Evolutionary conservation across 2,888 invertebrate genomes (phyloP).

Genomic region (Agapetus fuscipes): DNA sequence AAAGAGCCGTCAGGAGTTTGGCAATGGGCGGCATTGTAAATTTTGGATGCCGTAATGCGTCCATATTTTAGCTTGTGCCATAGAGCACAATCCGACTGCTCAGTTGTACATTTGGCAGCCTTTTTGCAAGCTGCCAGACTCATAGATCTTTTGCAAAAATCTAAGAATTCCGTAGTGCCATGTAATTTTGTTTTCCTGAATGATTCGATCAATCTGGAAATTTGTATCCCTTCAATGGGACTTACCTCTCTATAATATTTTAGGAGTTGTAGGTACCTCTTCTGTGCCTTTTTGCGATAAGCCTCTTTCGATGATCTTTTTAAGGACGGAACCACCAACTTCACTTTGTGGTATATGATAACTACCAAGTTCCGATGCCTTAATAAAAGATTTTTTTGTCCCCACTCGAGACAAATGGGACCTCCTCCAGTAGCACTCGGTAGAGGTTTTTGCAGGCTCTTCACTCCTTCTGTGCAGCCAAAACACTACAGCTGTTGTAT

Average conservation of each 20-base stretch:
- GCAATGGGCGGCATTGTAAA: background rate
- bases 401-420: background rate
- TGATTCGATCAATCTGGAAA: background rate
- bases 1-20: background rate
- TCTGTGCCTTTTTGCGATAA: background rate
- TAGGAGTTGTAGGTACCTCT: slow-evolving; percentile 1
- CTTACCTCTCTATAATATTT: slow-evolving; percentile 1
- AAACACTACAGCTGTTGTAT: too few species aligned
- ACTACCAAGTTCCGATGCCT: slow-evolving; percentile 2
- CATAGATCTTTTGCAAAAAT: too few species aligned
- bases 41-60: slow-evolving; percentile 1
- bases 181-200: background rate
- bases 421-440: too few species aligned
- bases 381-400: slow-evolving; percentile 2
- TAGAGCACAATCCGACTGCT: background rate
- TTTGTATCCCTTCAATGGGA: slow-evolving; percentile 1
- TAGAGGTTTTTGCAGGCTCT: too few species aligned
- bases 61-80: background rate
- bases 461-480: too few species aligned
- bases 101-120: background rate
- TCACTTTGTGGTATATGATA: background rate
- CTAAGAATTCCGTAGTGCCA: too few species aligned
- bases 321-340: slow-evolving; percentile 2
- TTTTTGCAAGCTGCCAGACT: too few species aligned
- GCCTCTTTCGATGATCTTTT: slow-evolving; percentile 2